Evolutionary conservation across 2,888 invertebrate species (phyloP).

Genomic region (Zaprionus lineosus): DNA sequence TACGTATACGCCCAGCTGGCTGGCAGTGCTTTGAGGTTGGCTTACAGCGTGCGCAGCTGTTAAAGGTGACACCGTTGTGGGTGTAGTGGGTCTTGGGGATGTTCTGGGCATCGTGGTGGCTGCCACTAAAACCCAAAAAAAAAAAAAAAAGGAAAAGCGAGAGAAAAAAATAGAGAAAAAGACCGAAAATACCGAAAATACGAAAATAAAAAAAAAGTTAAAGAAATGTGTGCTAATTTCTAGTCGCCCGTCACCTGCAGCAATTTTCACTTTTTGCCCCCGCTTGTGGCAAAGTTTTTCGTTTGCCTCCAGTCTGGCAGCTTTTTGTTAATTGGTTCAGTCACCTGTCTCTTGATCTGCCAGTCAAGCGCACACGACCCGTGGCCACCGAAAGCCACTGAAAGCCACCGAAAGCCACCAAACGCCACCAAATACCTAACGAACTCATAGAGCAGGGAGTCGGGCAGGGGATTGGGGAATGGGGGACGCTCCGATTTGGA

Average conservation of each 20-base stretch:
- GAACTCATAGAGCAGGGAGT: constrained; percentile 13
- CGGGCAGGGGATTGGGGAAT: constrained; percentile 8
- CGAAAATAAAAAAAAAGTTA: constrained; percentile 22
- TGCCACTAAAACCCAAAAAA: constrained; percentile 18
- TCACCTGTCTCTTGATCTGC: constrained; percentile 80
- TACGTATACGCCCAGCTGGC: constrained; percentile 63
- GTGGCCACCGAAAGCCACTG: constrained; percentile 30
- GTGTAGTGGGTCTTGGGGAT: not conserved
- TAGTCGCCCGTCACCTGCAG: constrained; percentile 70
- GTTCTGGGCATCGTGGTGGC: not conserved
- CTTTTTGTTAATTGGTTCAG: constrained; percentile 81
- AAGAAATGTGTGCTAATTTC: constrained; percentile 72
- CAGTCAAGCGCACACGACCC: constrained; percentile 75
- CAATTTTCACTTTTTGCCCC: constrained; percentile 59
- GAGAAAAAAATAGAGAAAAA: not conserved
- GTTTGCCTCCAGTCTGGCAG: constrained; percentile 45
- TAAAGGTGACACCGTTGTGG: not conserved
- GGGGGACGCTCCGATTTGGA: constrained; percentile 12
- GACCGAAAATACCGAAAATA: too few species aligned
- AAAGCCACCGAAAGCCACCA: constrained; percentile 14
- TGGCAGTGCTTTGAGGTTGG: constrained; percentile 45
- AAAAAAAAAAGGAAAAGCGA: not conserved
- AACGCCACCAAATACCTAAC: constrained; percentile 19
- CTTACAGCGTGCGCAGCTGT: constrained; percentile 62
- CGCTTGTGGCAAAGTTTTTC: constrained; percentile 52